Evolutionary conservation across 2,888 invertebrate species (phyloP).

Genomic region (Mactromeris polynyma): DNA sequence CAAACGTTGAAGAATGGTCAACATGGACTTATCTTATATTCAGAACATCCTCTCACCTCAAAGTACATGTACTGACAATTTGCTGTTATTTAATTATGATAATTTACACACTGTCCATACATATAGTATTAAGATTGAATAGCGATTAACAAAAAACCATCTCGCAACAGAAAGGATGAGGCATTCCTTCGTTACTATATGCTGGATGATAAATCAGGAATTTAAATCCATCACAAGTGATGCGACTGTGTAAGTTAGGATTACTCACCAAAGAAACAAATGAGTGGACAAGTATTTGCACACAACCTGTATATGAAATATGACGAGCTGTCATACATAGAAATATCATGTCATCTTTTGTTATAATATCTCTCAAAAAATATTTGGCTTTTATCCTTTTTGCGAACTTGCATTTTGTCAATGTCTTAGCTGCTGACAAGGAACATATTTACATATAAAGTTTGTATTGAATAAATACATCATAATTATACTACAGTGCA

Average conservation of each 20-base stretch:
- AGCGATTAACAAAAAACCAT: slow-evolving; percentile 10
- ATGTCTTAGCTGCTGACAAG: background rate
- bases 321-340: slow-evolving; percentile 32
- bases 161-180: background rate
- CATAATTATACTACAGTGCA: too few relatives aligned
- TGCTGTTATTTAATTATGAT: background rate
- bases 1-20: too few relatives aligned
- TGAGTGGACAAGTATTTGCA: background rate
- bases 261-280: slow-evolving; percentile 21
- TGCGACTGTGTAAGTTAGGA: slow-evolving; percentile 24
- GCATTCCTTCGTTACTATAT: background rate
- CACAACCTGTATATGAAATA: slow-evolving; percentile 1
- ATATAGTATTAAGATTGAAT: background rate
- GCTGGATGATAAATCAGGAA: background rate
- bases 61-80: background rate
- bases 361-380: background rate
- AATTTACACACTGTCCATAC: background rate
- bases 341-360: slow-evolving; percentile 13
- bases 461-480: too few relatives aligned
- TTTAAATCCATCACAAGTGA: slow-evolving; percentile 32
- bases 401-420: background rate
- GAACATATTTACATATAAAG: background rate
- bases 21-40: too few relatives aligned
- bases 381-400: background rate
- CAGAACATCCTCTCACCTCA: background rate